These are phyloP conservation scores for Pachypeltis micranthus DNA, from an alignment of 1,140 invertebrate species.

Conservation along the genomic window DNA sequence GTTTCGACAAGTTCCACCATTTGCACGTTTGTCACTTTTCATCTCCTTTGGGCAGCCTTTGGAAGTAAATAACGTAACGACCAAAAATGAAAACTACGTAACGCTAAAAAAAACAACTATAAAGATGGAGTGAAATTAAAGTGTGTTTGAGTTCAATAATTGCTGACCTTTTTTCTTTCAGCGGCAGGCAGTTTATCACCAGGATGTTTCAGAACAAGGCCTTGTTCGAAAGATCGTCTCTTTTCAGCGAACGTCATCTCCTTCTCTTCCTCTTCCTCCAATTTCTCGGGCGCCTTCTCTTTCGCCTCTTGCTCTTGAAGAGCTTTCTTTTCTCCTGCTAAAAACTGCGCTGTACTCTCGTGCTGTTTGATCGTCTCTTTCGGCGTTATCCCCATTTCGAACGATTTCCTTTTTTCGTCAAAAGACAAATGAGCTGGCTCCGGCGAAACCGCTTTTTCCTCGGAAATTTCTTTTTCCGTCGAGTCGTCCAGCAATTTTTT, in stretches of 20 bases:
- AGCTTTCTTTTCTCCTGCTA: constrained; percentile 11
- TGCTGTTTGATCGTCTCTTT: constrained; percentile 11
- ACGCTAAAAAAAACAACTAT: too few species aligned
- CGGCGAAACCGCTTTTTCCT: constrained; percentile 25
- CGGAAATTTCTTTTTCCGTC: constrained; percentile 39
- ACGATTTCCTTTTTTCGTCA: constrained; percentile 28
- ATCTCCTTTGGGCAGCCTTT: too few species aligned
- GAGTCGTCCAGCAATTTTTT: constrained; percentile 37
- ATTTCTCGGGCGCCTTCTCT: neutral
- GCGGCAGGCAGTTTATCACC: constrained; percentile 45
- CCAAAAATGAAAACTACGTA: too few species aligned
- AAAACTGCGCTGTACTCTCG: neutral
- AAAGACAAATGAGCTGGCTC: constrained; percentile 26
- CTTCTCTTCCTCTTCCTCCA: constrained; percentile 35
- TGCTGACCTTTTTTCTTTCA: constrained; percentile 27
- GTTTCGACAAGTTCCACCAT: too few species aligned
- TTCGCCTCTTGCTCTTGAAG: neutral
- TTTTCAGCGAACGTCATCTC: constrained; percentile 33
- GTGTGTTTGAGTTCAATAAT: too few species aligned
- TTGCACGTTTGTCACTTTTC: too few species aligned
- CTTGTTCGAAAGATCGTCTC: constrained; percentile 37
- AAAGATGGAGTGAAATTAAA: too few species aligned
- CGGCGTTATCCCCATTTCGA: constrained; percentile 24
- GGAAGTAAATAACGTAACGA: too few species aligned
- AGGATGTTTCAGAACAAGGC: constrained; percentile 38